These are phyloP conservation scores for Anniella stebbinsi DNA, from an alignment of 2,797 vertebrate species.

Conservation along the genomic window DNA sequence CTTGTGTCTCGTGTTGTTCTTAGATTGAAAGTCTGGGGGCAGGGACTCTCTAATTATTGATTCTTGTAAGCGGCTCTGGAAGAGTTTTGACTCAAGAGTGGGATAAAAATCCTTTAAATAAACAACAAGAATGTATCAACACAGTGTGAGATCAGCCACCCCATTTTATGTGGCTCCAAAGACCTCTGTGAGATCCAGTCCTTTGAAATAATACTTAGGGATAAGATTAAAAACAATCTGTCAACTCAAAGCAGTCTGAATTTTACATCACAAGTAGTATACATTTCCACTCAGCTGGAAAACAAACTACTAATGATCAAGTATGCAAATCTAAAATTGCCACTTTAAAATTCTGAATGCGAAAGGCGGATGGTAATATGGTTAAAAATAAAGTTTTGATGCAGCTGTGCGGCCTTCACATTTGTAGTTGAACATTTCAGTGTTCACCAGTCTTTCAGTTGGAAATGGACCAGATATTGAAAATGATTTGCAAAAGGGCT, in stretches of 20 bases:
- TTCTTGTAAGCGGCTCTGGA: too few relatives aligned
- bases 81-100: too few relatives aligned
- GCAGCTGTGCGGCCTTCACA: not conserved
- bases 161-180: not conserved
- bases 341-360: not conserved
- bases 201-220: not conserved
- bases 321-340: not conserved
- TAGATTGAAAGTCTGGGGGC: too few relatives aligned
- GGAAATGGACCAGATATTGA: constrained; percentile 1
- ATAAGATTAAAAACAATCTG: not conserved
- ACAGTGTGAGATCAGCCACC: not conserved
- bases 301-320: not conserved
- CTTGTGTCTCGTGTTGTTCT: too few relatives aligned
- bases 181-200: not conserved
- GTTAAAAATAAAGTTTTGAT: not conserved
- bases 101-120: too few relatives aligned
- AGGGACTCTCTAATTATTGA: too few relatives aligned
- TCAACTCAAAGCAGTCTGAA: not conserved
- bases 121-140: not conserved
- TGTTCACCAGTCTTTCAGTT: not conserved
- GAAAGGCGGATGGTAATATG: not conserved
- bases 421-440: not conserved
- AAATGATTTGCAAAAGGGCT: not conserved
- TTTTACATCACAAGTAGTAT: not conserved
- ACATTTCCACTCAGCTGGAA: not conserved